Conservation (phyloP, 1,140 invertebrate genomes). For the Rhopalosiphum maidis region DNA sequence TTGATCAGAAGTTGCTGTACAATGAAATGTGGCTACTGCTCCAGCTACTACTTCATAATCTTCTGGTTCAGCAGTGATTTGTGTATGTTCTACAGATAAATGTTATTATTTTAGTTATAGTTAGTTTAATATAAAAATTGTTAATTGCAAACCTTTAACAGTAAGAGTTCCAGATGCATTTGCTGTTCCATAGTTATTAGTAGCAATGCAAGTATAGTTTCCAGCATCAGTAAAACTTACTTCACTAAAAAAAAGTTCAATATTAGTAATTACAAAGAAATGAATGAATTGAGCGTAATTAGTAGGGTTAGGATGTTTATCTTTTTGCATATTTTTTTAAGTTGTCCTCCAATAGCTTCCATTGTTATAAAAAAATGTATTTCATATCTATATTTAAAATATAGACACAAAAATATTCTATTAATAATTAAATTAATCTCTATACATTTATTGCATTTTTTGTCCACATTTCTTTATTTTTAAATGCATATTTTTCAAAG, state of each 20-base stretch:
- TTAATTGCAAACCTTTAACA: slow-evolving; percentile 74
- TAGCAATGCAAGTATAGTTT: slow-evolving; percentile 88
- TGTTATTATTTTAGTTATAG: slow-evolving; percentile 26
- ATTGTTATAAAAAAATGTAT: too few species aligned
- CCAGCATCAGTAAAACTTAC: slow-evolving; percentile 86
- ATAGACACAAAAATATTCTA: too few species aligned
- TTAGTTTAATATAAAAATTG: background rate
- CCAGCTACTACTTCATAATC: slow-evolving; percentile 90
- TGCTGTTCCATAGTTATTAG: slow-evolving; percentile 89
- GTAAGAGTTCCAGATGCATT: slow-evolving; percentile 77
- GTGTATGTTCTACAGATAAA: slow-evolving; percentile 72
- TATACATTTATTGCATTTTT: too few species aligned
- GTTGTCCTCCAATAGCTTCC: too few species aligned
- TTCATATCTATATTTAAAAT: too few species aligned
- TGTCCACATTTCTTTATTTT: too few species aligned
- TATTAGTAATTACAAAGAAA: background rate
- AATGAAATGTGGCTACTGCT: slow-evolving; percentile 89
- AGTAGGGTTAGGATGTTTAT: too few species aligned
- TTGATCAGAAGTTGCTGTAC: slow-evolving; percentile 87
- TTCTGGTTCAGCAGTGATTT: slow-evolving; percentile 84
- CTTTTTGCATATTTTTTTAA: too few species aligned
- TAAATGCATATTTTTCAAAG: too few species aligned
- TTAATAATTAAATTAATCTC: too few species aligned
- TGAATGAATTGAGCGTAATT: too few species aligned
- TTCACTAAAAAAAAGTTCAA: slow-evolving; percentile 64